Base-by-base conservation (phyloP, 2,113 vertebrate genomes). In the Ophiodon elongatus region DNA sequence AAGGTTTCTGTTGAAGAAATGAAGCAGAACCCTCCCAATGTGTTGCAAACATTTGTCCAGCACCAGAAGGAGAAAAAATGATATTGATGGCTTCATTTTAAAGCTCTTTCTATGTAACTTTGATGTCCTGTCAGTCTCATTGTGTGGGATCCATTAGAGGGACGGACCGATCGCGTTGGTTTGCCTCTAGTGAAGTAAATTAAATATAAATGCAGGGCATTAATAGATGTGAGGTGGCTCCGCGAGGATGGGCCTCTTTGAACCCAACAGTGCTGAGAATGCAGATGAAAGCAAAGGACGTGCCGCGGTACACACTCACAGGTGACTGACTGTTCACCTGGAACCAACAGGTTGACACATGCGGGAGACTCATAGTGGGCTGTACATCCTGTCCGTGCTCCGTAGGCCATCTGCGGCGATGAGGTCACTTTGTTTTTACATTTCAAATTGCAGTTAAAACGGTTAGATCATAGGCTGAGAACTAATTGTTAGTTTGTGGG, bases 141-240 rank as follows among this genome's bases (percentile, higher is more conserved):
- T 92, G 88, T 90, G 77, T 73, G 47, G 57, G 56, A 67, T 89
- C 80, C 85, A 89, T 91, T 88, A 91, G 78, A 2, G n/a, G 56
- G 78, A 75, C 57, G 76, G 77, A 83, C 81, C 77, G 64, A 57
- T 59, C 25, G 19, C 57, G 73, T 79, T 83, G 69, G 84, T 85
- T 89, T 73, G 81, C 82, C 78, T 85, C 45, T 39, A 27, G 71
- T 79, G 66, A 70, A 91, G 85, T 88, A 45, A 85, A 80, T 86
- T 43, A 88, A 86, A 85, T 76, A 72, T 79, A 84, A 77, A 92
- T 81, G 88, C 2, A 10, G 63, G 35, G 56, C 88, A 79, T 91
- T 88, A 88, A 64, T 85, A 91, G 87, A 83, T 88, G 59, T 75
- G 73, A 85, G 41, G 43, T 71, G 69, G 57, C 27, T 73, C 59